A percentile compares a stretch with the other conserved stretches of the same genome.
phyloP scores from a whole-genome alignment of 2,888 invertebrate genomes.

The Dryadula phaetusa region DNA sequence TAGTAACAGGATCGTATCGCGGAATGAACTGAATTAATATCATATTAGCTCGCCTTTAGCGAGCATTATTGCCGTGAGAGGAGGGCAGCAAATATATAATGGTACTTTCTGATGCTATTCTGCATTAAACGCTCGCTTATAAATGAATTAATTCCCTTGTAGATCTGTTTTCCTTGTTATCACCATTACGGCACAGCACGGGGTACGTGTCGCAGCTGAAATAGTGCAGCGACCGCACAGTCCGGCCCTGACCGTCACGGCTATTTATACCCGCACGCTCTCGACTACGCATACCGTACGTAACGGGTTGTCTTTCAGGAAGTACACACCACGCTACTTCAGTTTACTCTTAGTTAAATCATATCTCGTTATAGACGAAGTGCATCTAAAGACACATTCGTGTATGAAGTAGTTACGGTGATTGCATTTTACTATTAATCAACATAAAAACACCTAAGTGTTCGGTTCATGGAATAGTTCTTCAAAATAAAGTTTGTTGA shows the following conservation, averaged over 20 bases:
- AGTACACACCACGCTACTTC: constrained; percentile 21
- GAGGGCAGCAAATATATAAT: no score
- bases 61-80: background rate
- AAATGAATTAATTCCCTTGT: no score
- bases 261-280: constrained; percentile 63
- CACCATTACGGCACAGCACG: background rate
- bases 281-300: constrained; percentile 40
- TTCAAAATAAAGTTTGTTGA: background rate
- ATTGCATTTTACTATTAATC: background rate
- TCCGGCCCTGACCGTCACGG: constrained; percentile 61
- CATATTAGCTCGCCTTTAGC: background rate
- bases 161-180: background rate
- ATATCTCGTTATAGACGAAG: constrained; percentile 6
- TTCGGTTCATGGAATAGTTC: background rate
- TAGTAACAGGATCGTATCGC: constrained; percentile 19
- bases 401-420: background rate
- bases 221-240: constrained; percentile 45
- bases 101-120: no score
- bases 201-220: constrained; percentile 47
- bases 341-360: constrained; percentile 5
- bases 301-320: constrained; percentile 32
- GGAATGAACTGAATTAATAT: background rate
- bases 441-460: background rate
- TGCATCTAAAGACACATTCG: background rate
- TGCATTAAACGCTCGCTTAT: background rate